These are phyloP conservation scores for Podabrus alpinus DNA, from an alignment of 2,888 invertebrate genomes.

Conservation along the genomic window DNA sequence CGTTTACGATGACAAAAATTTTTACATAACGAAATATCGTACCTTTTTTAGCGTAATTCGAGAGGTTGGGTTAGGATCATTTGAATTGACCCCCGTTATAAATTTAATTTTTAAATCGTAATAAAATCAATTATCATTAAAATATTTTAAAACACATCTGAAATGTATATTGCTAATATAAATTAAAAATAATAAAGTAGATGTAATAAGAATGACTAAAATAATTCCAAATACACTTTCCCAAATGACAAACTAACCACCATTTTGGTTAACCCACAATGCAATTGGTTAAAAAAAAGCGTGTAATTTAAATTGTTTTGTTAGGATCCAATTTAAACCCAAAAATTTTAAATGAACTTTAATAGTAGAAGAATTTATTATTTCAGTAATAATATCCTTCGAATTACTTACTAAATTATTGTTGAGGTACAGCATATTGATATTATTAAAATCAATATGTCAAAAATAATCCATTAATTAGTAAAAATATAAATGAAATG, in stretches of 20 bases:
- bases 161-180: conserved; percentile 47
- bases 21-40: conserved; percentile 7
- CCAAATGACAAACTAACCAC: conserved; percentile 48
- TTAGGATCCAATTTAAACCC: not conserved
- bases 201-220: conserved; percentile 38
- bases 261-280: conserved; percentile 52
- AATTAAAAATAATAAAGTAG: conserved; percentile 38
- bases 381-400: not conserved
- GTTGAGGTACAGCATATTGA: not conserved
- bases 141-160: conserved; percentile 48
- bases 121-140: conserved; percentile 40
- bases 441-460: not conserved
- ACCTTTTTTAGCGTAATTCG: conserved; percentile 39
- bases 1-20: not conserved
- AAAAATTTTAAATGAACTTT: not conserved
- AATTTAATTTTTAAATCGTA: conserved; percentile 41
- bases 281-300: conserved; percentile 50
- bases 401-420: not conserved
- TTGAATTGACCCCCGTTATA: conserved; percentile 52
- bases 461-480: not conserved
- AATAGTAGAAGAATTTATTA: not conserved
- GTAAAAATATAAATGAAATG: not conserved
- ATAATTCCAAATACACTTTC: conserved; percentile 40
- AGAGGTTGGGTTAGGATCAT: conserved; percentile 55
- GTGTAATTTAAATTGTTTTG: conserved; percentile 20